Evolutionary conservation across 1,140 invertebrate genomes (phyloP).

Genomic region (Nautilus pompilius): DNA sequence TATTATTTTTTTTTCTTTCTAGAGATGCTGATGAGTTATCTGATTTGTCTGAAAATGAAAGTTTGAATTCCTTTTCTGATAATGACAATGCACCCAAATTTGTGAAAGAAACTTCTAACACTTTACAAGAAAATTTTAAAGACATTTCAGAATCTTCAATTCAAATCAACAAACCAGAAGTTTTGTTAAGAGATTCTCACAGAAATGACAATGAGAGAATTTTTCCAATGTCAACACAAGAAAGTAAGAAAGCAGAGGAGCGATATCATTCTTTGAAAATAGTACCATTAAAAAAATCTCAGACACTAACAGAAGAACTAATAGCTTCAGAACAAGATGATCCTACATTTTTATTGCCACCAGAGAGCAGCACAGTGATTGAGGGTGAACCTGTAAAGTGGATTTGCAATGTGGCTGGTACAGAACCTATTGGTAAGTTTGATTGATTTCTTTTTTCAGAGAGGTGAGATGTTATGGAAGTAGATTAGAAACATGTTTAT

Average conservation of each 20-base stretch:
- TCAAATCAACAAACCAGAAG: no score
- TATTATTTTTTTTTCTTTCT: slow-evolving; percentile 11
- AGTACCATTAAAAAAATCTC: slow-evolving; percentile 6
- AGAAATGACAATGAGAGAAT: no score
- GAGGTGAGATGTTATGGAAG: no score
- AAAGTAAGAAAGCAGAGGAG: no score
- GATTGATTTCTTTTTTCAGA: no score
- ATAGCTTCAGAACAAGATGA: slow-evolving; percentile 38
- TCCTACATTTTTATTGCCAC: slow-evolving; percentile 40
- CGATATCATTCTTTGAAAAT: no score
- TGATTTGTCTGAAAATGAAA: slow-evolving; percentile 41
- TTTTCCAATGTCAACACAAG: no score
- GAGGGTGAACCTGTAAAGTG: slow-evolving; percentile 48
- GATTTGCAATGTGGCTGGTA: slow-evolving; percentile 37
- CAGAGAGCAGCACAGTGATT: slow-evolving; percentile 33
- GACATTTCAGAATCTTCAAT: no score
- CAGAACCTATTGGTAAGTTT: slow-evolving; percentile 42
- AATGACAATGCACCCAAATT: slow-evolving; percentile 40
- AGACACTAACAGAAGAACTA: slow-evolving; percentile 31
- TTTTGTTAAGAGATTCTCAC: no score
- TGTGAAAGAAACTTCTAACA: no score
- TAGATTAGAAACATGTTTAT: no score
- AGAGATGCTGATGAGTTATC: slow-evolving; percentile 48
- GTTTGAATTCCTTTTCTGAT: slow-evolving; percentile 21
- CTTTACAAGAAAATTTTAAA: no score